phyloP scores from a whole-genome alignment of 2,797 vertebrate species.

The Myripristis jacobus region DNA sequence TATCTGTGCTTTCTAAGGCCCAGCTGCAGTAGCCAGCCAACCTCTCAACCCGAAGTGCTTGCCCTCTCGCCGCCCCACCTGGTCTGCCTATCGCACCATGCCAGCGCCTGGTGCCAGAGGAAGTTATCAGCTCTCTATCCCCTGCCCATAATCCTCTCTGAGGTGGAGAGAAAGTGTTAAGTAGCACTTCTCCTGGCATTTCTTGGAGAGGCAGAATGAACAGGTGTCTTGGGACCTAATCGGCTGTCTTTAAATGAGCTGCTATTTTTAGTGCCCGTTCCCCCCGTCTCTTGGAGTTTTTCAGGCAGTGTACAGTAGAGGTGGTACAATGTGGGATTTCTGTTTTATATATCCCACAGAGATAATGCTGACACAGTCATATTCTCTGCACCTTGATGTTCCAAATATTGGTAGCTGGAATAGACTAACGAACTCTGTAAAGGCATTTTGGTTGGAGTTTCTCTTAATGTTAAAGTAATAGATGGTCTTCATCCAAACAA shows the following conservation, averaged over 20 bases:
- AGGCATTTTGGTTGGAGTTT: neutral
- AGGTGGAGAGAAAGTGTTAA: conserved; percentile 68
- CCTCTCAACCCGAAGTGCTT: conserved; percentile 54
- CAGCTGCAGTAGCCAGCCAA: conserved; percentile 70
- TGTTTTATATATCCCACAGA: conserved; percentile 33
- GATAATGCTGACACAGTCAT: conserved; percentile 30
- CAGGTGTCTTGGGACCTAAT: conserved; percentile 71
- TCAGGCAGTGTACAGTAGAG: conserved; percentile 46
- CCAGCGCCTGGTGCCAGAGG: conserved; percentile 67
- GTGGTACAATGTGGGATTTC: conserved; percentile 33
- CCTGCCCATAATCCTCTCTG: conserved; percentile 65
- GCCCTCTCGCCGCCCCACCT: conserved; percentile 47
- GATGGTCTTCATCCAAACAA: neutral
- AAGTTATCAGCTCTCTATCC: conserved; percentile 72
- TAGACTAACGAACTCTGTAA: neutral
- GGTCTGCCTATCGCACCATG: conserved; percentile 56
- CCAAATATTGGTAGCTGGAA: conserved; percentile 7
- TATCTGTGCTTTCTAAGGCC: conserved; percentile 75
- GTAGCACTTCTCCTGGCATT: conserved; percentile 68
- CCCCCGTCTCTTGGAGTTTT: conserved; percentile 47
- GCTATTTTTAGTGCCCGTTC: conserved; percentile 66
- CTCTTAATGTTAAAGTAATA: conserved; percentile 7
- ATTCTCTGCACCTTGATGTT: conserved; percentile 19
- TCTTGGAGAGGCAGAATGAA: conserved; percentile 68
- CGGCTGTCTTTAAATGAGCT: conserved; percentile 66